Percentiles rank a stretch among this genome's conserved stretches.
These are phyloP conservation scores for Anguilla obscura DNA, from an alignment of 2,797 vertebrate species.

Conservation along the genomic window DNA sequence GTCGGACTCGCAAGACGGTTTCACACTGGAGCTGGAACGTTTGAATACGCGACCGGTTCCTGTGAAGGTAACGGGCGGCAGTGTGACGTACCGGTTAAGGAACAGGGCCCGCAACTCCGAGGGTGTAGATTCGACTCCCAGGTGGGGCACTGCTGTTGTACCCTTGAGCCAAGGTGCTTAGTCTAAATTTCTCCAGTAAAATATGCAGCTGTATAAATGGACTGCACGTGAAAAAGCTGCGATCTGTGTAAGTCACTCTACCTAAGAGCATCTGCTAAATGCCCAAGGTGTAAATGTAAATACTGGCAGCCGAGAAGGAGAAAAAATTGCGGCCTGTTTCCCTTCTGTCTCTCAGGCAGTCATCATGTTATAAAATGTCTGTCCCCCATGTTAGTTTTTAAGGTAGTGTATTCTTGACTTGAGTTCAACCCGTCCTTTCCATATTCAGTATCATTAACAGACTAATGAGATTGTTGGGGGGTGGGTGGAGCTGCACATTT, in stretches of 20 bases:
- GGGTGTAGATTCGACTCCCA: not conserved
- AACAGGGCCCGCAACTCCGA: not conserved
- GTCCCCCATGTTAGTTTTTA: not conserved
- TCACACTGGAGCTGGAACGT: not conserved
- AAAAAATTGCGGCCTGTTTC: not conserved
- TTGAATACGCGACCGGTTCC: not conserved
- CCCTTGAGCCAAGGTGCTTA: not conserved
- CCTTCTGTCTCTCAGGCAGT: not conserved
- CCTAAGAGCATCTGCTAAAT: not conserved
- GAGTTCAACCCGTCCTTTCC: not conserved
- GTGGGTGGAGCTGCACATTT: not conserved
- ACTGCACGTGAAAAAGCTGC: not conserved
- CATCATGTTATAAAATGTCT: not conserved
- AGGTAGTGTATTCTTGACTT: not conserved
- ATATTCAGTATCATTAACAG: not conserved
- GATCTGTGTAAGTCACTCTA: not conserved
- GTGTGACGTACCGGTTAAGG: not conserved
- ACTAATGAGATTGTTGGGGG: not conserved
- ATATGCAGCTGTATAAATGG: not conserved
- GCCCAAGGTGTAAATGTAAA: not conserved
- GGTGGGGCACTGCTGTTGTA: too few relatives aligned
- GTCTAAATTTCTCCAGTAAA: not conserved
- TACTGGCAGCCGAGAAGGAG: not conserved
- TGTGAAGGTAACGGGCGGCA: not conserved
- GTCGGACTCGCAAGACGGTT: not conserved